phyloP scores from a whole-genome alignment of 2,888 invertebrate species.

The Hypomecis punctinalis region DNA sequence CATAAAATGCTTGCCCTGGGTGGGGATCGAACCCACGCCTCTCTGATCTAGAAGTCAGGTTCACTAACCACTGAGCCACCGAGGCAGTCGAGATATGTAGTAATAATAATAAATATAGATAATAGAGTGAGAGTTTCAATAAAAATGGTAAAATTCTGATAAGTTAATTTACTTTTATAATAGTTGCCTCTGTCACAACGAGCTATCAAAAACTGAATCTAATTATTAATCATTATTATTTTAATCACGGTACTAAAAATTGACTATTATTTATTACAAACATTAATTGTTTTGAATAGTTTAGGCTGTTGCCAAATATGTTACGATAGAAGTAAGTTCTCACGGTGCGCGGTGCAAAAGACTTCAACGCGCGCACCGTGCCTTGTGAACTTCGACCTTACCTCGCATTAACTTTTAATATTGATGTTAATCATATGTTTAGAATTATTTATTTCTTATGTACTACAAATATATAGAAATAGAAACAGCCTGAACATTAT shows the following conservation, averaged over 20 bases:
- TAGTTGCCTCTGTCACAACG: conserved; percentile 5
- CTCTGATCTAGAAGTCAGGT: too few relatives aligned
- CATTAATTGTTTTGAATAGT: conserved; percentile 28
- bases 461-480: background rate
- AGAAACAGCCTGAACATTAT: background rate
- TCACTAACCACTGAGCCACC: too few relatives aligned
- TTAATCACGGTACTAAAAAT: conserved; percentile 4
- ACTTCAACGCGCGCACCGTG: conserved; percentile 40
- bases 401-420: conserved; percentile 20
- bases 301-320: conserved; percentile 38
- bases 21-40: too few relatives aligned
- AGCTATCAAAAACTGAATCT: background rate
- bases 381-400: conserved; percentile 41
- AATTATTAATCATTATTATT: conserved; percentile 14
- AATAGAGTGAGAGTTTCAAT: too few relatives aligned
- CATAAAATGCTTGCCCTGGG: too few relatives aligned
- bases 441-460: background rate
- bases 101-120: too few relatives aligned
- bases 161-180: background rate
- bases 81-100: too few relatives aligned
- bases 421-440: conserved; percentile 3
- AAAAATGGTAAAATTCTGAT: too few relatives aligned
- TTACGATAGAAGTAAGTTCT: conserved; percentile 39
- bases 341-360: conserved; percentile 45
- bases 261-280: conserved; percentile 15